Base-by-base conservation (phyloP, 64 coral and sea anemone species). In the Astreopora myriophthalma region DNA sequence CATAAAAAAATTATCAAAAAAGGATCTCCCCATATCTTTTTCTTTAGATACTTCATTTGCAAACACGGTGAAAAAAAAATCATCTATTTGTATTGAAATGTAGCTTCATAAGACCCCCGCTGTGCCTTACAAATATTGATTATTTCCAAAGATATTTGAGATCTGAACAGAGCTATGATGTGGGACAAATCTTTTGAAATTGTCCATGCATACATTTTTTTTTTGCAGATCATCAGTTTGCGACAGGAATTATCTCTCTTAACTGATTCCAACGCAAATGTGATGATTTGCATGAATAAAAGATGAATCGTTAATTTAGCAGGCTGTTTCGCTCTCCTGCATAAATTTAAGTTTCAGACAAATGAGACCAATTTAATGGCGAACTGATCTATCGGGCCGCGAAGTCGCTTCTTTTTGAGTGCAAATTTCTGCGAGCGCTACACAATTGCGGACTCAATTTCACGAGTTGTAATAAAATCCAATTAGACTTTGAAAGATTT, bases 401-500 rank as follows among this genome's bases (percentile, higher is more conserved):
- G 34, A 37, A 36, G 32, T 55, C 32, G 57, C 10, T 26, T 32
- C 48, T 78, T 9, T 65, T 83, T 38, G 33, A 37, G 2, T 11
- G 33, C 7, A 38, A 83, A 35, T 62, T 83, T 57, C 49, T 25
- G 35, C 30, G 32, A 60, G 20, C 24, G 14, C 8, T 19, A 14
- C 6, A 22, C 28, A 22, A 61, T 38, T 64, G 79, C 52, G 11
- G 57, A 63, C 20, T 83, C 17, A 13, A 24, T 63, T 83, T 83
- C 6, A 83, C 10, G 52, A 61, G 55, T 65, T 65, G 79, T 37
- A 83, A 83, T 83, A 83, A 83, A 83, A 83, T 83, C 79, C 52
- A 83, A 83, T 83, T 83, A 83, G 52, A 83, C 51, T 83, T 65
- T 83, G 55, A 83, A 83, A 83, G 79, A 83, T 83, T 83, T 64